Percentiles rank a stretch among this genome's conserved stretches.
Conservation (phyloP, 2,797 vertebrate species). For the Rhinichthys osculus region DNA sequence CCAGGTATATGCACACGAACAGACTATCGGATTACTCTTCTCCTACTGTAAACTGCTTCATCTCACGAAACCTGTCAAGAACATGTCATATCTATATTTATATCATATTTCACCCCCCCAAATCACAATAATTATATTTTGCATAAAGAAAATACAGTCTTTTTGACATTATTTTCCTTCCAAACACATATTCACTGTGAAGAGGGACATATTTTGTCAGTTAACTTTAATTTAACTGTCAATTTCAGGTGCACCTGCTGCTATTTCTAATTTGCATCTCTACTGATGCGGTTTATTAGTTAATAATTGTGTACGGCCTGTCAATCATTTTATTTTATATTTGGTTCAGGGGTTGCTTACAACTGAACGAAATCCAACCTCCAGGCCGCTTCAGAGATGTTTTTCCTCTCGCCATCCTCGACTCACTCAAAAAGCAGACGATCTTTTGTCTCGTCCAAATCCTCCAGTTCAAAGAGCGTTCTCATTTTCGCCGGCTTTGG, state of each 20-base stretch:
- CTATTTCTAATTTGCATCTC: conserved; percentile 30
- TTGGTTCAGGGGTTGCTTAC: neutral
- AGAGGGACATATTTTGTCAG: conserved; percentile 11
- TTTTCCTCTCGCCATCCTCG: neutral
- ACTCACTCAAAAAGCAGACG: neutral
- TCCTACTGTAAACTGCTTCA: neutral
- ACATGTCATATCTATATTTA: neutral
- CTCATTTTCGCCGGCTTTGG: conserved; percentile 51
- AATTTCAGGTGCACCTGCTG: neutral
- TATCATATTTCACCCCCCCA: neutral
- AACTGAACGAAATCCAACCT: neutral
- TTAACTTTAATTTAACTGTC: conserved; percentile 30
- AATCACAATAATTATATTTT: neutral
- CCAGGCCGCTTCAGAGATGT: neutral
- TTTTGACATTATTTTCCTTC: neutral
- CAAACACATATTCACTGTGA: neutral
- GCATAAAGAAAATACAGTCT: neutral
- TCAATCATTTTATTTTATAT: conserved; percentile 1
- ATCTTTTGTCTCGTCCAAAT: conserved; percentile 61
- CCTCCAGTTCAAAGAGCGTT: conserved; percentile 65
- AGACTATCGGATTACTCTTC: neutral
- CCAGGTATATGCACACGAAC: conserved; percentile 80
- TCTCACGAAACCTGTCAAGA: neutral
- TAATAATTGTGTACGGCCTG: neutral
- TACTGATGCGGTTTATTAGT: conserved; percentile 30